Conservation (phyloP, 1,140 invertebrate genomes). For the Drosophila lacertosa region DNA sequence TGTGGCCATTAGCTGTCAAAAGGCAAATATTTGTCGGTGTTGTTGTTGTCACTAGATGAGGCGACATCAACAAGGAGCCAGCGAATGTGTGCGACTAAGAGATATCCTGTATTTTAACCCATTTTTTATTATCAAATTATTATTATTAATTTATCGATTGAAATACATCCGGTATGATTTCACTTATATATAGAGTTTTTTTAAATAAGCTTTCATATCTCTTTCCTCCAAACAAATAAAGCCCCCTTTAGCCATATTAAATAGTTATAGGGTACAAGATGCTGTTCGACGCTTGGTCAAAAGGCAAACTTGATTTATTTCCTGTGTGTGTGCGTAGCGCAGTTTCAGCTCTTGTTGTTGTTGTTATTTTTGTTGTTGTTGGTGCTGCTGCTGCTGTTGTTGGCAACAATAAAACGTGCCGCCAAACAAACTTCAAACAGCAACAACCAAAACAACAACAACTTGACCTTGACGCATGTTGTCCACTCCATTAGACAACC, state of each 20-base stretch:
- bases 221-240: too few species aligned
- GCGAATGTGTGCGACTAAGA: neutral
- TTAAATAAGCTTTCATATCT: too few species aligned
- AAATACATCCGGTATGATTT: too few species aligned
- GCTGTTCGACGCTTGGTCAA: constrained; percentile 51
- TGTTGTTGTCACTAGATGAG: constrained; percentile 52
- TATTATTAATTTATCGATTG: too few species aligned
- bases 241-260: too few species aligned
- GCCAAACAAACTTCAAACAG: constrained; percentile 53
- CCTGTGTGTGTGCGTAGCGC: constrained; percentile 42
- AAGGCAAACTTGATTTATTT: constrained; percentile 81
- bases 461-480: constrained; percentile 58
- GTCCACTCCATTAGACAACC: constrained; percentile 33
- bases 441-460: constrained; percentile 30
- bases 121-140: too few species aligned
- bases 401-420: constrained; percentile 70
- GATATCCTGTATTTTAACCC: too few species aligned
- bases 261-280: neutral
- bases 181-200: too few species aligned
- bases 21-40: constrained; percentile 65
- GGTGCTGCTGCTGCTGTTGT: constrained; percentile 39
- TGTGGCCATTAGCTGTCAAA: constrained; percentile 79
- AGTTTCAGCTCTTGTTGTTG: constrained; percentile 10
- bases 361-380: constrained; percentile 16
- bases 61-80: constrained; percentile 33